Conservation (phyloP, 1,140 invertebrate species). For the Ditylenchus dipsaci region DNA sequence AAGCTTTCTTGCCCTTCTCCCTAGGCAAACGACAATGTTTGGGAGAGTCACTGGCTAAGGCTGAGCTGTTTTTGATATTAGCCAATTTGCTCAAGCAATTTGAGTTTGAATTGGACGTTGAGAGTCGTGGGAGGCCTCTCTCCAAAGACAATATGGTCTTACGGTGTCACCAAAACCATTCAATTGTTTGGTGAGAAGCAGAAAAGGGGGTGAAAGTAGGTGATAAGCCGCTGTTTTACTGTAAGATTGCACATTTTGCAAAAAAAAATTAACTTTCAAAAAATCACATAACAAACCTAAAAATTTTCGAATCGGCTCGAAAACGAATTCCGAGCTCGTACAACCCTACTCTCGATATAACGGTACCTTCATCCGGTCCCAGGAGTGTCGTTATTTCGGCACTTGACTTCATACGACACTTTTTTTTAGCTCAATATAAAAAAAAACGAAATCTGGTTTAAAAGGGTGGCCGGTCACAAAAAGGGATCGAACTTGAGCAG, state of each 20-base stretch:
- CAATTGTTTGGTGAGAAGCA: slow-evolving; percentile 7
- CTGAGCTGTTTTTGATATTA: slow-evolving; percentile 87
- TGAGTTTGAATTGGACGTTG: slow-evolving; percentile 58
- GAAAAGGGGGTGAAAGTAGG: neutral
- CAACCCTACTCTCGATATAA: too few relatives aligned
- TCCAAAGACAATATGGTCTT: slow-evolving; percentile 47
- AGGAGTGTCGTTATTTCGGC: too few relatives aligned
- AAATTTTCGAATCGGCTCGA: too few relatives aligned
- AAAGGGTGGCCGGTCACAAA: too few relatives aligned
- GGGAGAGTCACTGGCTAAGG: slow-evolving; percentile 78
- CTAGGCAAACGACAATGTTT: slow-evolving; percentile 77
- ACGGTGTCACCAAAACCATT: slow-evolving; percentile 35
- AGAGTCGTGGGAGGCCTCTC: slow-evolving; percentile 1
- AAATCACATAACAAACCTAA: too few relatives aligned
- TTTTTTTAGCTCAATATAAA: too few relatives aligned
- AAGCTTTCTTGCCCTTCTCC: slow-evolving; percentile 84
- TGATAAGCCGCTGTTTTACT: neutral
- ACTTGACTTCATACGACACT: too few relatives aligned
- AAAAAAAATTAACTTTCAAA: too few relatives aligned
- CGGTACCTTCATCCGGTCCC: too few relatives aligned
- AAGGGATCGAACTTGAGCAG: too few relatives aligned
- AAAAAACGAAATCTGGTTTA: too few relatives aligned
- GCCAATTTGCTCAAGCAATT: slow-evolving; percentile 77
- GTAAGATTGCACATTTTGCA: neutral
- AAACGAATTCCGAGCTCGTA: too few relatives aligned